Evolutionary conservation across 2,797 vertebrate species (phyloP), one percentile per base, ranked within the genome.

Genomic region (Sebastes goodei): DNA sequence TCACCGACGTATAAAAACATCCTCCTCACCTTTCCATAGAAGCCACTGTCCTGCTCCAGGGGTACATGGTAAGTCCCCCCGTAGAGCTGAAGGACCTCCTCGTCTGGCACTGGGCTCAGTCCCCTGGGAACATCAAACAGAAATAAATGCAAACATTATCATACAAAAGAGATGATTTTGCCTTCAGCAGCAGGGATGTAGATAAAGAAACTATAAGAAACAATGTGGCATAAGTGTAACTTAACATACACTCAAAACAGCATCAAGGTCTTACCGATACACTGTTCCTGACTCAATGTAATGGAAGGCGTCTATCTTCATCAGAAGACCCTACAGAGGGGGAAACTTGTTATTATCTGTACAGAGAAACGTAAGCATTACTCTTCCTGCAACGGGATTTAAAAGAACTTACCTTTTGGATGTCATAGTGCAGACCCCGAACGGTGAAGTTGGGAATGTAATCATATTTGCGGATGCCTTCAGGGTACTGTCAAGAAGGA

Each of bases 281-380:
- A 96, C 96, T 1, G 96, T 97, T 62, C 97, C 97, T 10, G 96
- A 78, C 78, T 97, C 92, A 61, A 97, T 97, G 89, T 97, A 97
- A 93, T 97, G 97, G 78, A 97, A 97, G 11, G 97, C 97, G 75
- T 97, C 97, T 2, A 97, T 97, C 90, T 97, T 97, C 97, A 97
- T 96, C 65, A 97, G 88, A 49, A 97, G 94, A 29, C 97, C 97
- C 97, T 97, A 49, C 0, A 79, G 4, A 65, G 21, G 61, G 6
- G 3, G 1, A 30, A 46, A 14, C 17, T 2, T 33, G 6, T 49
- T 25, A 52, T 27, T 27, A 32, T n/a, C 8, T 23, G 10, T 12
- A 21, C 4, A 21, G 9, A 2, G 23, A 38, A 59, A 66, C 5
- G 11, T 20, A 17, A 14, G 30, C 1, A 49, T 14, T 8, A 53